Base-by-base conservation (phyloP, 2,797 vertebrate genomes). In the Propithecus perrieri region DNA sequence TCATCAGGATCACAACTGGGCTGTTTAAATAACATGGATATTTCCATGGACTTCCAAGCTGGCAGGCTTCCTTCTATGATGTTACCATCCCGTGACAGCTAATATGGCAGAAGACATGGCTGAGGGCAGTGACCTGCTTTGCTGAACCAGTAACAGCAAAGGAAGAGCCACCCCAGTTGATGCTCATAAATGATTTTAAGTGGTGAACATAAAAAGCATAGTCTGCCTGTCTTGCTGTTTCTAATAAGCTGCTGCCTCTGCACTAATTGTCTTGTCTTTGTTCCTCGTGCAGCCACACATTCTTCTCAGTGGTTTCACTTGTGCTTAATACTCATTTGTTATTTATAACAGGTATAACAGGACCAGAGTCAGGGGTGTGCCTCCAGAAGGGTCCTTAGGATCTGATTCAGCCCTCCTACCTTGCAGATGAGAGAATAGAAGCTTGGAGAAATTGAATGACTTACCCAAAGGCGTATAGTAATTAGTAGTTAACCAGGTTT, bases 121-220 rank as follows among this genome's bases (percentile, higher is more conserved):
- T 83, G 33, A 81, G 67, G 79, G 94, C 81, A 61, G 18, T 61
- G 83, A 81, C 43, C 55, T 72, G 79, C 96, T 92, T 92, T 94
- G 89, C 85, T 92, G 80, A 92, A 61, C 87, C 59, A 83, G 2
- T 53, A 89, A 75, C 8, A 94, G 79, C 78, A 69, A 86, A 93
- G 71, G 35, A 46, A 78, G 11, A 59, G 57, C n/a, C 57, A 33
- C 43, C 50, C 20, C 35, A 59, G 67, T 1, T 57, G 85, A 94
- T 84, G 95, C 93, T 96, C 76, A 69, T 89, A 96, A 97, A 97
- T 78, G 26, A 87, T 74, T 63, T 65, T 61, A 75, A 41, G 48
- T 35, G 26, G 78, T 26, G 26, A 84, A 57, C 93, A 79, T 95
- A 53, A 96, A 95, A 75, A 85, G 90, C 85, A n/a, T 38, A n/a